Conservation (phyloP, 2,888 invertebrate species). For the Crocallis elinguaria region DNA sequence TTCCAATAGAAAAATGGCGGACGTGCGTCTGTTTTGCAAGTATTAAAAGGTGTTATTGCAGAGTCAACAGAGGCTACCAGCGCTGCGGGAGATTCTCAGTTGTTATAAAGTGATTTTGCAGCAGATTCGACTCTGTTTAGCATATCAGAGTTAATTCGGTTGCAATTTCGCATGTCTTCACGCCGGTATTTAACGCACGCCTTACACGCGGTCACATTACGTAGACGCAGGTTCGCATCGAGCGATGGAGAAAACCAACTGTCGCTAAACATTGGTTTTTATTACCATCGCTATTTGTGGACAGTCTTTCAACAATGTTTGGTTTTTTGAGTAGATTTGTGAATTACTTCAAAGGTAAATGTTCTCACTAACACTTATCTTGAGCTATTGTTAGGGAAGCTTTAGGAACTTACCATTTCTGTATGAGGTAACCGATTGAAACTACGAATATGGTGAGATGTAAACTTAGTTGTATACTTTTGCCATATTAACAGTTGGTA, state of each 20-base stretch:
- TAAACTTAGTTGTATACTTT: neutral
- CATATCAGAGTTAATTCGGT: conserved; percentile 62
- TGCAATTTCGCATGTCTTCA: conserved; percentile 60
- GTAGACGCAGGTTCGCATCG: conserved; percentile 67
- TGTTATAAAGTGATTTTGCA: conserved; percentile 60
- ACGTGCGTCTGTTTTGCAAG: conserved; percentile 41
- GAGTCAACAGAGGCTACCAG: conserved; percentile 46
- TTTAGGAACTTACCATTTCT: conserved; percentile 1
- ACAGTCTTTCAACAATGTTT: conserved; percentile 62
- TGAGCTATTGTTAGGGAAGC: neutral
- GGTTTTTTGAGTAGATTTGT: conserved; percentile 36
- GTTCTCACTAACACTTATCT: conserved; percentile 26
- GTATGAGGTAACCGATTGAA: neutral
- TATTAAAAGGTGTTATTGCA: conserved; percentile 50
- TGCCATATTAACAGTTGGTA: neutral
- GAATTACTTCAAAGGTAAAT: conserved; percentile 44
- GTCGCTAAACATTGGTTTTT: conserved; percentile 78
- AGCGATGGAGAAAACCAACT: conserved; percentile 81
- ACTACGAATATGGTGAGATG: neutral
- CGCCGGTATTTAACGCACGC: conserved; percentile 49
- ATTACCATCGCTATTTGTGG: conserved; percentile 79
- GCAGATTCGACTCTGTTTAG: conserved; percentile 67
- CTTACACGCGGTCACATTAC: conserved; percentile 50
- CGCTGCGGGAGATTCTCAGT: conserved; percentile 44
- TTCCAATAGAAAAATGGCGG: conserved; percentile 5